Evolutionary conservation across 53 echinoderm and acorn worm genomes (phyloP), one percentile per base, ranked within the genome.

Genomic region (Astropecten irregularis): DNA sequence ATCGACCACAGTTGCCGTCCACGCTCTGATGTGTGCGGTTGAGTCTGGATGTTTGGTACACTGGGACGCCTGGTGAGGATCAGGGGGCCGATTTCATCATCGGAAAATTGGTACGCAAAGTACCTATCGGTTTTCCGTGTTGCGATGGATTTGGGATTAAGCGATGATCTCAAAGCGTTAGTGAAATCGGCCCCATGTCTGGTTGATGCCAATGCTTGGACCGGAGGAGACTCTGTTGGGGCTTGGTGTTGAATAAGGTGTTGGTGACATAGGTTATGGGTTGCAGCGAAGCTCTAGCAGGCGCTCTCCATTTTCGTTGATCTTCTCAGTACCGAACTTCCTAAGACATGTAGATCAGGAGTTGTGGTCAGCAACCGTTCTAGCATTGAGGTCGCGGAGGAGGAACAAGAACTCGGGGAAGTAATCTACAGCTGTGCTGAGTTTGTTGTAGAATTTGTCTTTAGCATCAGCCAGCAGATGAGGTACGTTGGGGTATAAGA

Each of bases 251-350:
- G 50, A 88, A 88, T 49, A 31, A 82, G 2, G 82, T 56, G 71
- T 82, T 88, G 7, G 81, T 55, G 23, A n/a, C n/a, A 66, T 67
- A 86, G 3, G 67, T 52, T 2, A 22, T 18, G 40, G 68, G 53
- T 34, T 31, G 30, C 68, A 50, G 34, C 84, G 70, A 9, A 83
- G 35, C 18, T 83, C 69, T 2, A 83, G 69, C 19, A 77, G 60
- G 3, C 81, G 14, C 15, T 88, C 76, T 10, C 71, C 84, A 34
- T 88, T 92, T 32, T 70, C n/a, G 69, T 90, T 86, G 13, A 88
- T 40, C 26, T 73, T 20, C 85, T 85, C 63, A 21, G 72, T 51
- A 14, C 88, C 85, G 31, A 64, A 79, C 11, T 71, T 46, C 9
- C 88, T 63, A 22, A 85, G 36, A 65, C 33, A 62, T 54, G 22